Evolutionary conservation across 1,140 invertebrate genomes (phyloP).

Genomic region (Venturia canescens): DNA sequence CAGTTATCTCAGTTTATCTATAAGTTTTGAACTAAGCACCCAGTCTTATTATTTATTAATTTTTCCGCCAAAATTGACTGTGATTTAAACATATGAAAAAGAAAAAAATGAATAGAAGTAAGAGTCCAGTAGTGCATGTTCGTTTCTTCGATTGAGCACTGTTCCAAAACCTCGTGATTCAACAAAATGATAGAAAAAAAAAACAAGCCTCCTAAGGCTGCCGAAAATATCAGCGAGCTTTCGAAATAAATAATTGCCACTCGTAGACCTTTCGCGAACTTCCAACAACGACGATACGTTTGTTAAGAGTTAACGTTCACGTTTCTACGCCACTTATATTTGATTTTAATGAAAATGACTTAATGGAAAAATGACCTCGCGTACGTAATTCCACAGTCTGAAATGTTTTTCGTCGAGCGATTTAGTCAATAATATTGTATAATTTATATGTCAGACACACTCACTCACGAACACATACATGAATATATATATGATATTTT

Average conservation of each 20-base stretch:
- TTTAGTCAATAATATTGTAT: slow-evolving; percentile 14
- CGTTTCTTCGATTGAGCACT: background rate
- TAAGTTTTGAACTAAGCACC: background rate
- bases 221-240: too few species aligned
- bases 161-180: background rate
- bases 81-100: slow-evolving; percentile 62
- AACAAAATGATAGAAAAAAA: background rate
- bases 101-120: slow-evolving; percentile 23
- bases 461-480: background rate
- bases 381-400: background rate
- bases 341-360: background rate
- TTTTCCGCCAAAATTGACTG: slow-evolving; percentile 67
- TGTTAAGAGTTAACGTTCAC: background rate
- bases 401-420: slow-evolving; percentile 1
- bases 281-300: too few species aligned
- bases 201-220: too few species aligned
- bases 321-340: background rate
- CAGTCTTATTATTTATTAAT: slow-evolving; percentile 61
- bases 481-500: background rate
- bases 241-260: too few species aligned
- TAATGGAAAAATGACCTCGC: background rate
- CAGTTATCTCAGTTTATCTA: slow-evolving; percentile 17
- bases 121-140: slow-evolving; percentile 9
- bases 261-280: too few species aligned
- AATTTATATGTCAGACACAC: background rate